phyloP scores from a whole-genome alignment of 2,888 invertebrate species.

The Anthophora plumipes region DNA sequence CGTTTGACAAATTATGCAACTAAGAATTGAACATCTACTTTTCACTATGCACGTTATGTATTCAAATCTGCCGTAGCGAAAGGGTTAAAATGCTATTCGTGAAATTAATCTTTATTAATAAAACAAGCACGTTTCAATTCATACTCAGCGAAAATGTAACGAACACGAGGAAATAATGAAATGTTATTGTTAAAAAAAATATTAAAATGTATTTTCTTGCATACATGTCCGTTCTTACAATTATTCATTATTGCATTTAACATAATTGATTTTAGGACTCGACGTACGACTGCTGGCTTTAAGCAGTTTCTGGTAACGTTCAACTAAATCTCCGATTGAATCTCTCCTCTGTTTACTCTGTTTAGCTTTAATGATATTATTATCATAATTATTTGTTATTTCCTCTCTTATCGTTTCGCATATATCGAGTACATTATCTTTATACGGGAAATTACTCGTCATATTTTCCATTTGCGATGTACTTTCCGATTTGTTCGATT shows the following conservation, averaged over 20 bases:
- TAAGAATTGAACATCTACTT: no score
- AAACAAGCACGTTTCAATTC: not conserved
- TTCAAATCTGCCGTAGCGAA: no score
- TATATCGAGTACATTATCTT: conserved; percentile 54
- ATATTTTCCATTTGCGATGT: conserved; percentile 39
- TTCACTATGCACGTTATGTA: no score
- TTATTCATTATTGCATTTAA: conserved; percentile 31
- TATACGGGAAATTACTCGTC: conserved; percentile 10
- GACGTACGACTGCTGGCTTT: conserved; percentile 31
- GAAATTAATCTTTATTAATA: not conserved
- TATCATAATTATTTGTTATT: conserved; percentile 26
- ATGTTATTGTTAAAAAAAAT: not conserved
- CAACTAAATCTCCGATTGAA: conserved; percentile 81
- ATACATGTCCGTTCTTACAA: conserved; percentile 27
- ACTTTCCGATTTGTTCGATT: conserved; percentile 31
- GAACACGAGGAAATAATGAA: not conserved
- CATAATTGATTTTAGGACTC: conserved; percentile 16
- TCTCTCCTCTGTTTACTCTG: conserved; percentile 61
- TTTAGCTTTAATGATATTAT: conserved; percentile 15
- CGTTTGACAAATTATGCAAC: no score
- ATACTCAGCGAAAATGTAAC: not conserved
- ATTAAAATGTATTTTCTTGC: conserved; percentile 37
- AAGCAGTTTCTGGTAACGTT: conserved; percentile 78
- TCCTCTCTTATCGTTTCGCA: conserved; percentile 52
- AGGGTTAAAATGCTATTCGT: no score